Evolutionary conservation across 1,140 invertebrate species (phyloP), one percentile per base, ranked within the genome.

Genomic region (Plutomurus gul): DNA sequence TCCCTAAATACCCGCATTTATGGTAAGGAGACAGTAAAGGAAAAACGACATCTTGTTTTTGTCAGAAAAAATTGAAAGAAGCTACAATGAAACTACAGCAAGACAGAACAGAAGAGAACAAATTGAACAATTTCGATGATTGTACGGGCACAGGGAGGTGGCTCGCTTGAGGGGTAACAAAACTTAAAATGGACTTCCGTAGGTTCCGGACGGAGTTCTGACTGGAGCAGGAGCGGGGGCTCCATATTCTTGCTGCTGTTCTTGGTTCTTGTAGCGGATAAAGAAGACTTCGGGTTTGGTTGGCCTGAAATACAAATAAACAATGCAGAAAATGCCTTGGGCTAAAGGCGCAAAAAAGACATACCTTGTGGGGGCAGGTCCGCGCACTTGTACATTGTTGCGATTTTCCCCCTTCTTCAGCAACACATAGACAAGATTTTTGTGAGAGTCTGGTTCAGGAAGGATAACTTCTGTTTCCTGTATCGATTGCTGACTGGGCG

Each of bases 251-350:
- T 22, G 18, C 25, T 43, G 36, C 25, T 37, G 22, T 71, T 71
- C n/a, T 72, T 72, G 33, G 20, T 40, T 27, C 70, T 80, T 93
- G 90, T 93, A 93, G 79, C 92, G 92, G 90, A 94, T 93, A 89
- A 93, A 94, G 90, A 93, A 94, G 60, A 94, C 93, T 88, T 94
- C 93, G 37, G 93, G 93, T 89, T 94, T 94, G 86, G 91, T 91
- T 60, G 93, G 93, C 84, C 92, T 91, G 47, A 43, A 43, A 43
- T n/a, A 2, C 2, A 43, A 43, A 43, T n/a, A 43, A 43, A 36
- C 5, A 18, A 65, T 30, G 3, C 10, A 18, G 36, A 30, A 1
- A 33, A 36, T 1, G 3, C 3, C n/a, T 11, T 11, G 11, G 30
- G 11, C 11, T 2, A 33, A 6, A 60, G 13, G 4, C 27, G 33